phyloP scores from a whole-genome alignment of 2,888 invertebrate genomes.

The Drosophila buzzatii region DNA sequence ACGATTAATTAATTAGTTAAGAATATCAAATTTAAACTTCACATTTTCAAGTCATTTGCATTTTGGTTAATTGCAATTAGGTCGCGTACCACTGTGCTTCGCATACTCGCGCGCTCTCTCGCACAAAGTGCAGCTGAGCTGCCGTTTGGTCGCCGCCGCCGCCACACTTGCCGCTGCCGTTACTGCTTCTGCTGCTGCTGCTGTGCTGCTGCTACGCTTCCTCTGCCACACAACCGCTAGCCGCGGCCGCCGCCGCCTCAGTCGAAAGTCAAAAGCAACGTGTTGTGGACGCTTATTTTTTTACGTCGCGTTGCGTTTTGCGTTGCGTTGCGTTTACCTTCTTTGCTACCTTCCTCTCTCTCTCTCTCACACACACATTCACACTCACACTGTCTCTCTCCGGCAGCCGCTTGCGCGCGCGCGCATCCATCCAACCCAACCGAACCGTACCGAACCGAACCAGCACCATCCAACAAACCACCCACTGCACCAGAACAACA shows the following conservation, averaged over 20 bases:
- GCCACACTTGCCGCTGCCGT: conserved; percentile 73
- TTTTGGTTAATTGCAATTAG: conserved; percentile 11
- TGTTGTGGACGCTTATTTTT: conserved; percentile 82
- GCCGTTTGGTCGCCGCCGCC: conserved; percentile 71
- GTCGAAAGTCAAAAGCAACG: conserved; percentile 81
- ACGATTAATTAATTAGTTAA: not conserved
- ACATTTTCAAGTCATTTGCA: conserved; percentile 2
- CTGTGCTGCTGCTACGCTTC: conserved; percentile 67
- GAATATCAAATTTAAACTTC: not conserved
- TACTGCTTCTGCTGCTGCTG: conserved; percentile 39
- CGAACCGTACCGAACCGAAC: conserved; percentile 32
- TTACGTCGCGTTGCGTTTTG: conserved; percentile 78
- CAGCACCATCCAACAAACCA: conserved; percentile 30
- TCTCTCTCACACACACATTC: conserved; percentile 25
- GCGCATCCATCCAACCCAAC: conserved; percentile 46
- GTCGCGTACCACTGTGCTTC: conserved; percentile 46
- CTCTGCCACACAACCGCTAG: conserved; percentile 76
- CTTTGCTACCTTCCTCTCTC: conserved; percentile 52
- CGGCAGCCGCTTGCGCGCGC: conserved; percentile 53
- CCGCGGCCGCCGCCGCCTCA: conserved; percentile 76
- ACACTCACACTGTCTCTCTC: conserved; percentile 33
- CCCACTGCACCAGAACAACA: conserved; percentile 26
- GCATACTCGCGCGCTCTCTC: conserved; percentile 64
- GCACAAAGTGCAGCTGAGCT: conserved; percentile 81
- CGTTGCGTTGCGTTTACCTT: conserved; percentile 80